Evolutionary conservation across 2,888 invertebrate genomes (phyloP).

Genomic region (Dasysyrphus albostriatus): DNA sequence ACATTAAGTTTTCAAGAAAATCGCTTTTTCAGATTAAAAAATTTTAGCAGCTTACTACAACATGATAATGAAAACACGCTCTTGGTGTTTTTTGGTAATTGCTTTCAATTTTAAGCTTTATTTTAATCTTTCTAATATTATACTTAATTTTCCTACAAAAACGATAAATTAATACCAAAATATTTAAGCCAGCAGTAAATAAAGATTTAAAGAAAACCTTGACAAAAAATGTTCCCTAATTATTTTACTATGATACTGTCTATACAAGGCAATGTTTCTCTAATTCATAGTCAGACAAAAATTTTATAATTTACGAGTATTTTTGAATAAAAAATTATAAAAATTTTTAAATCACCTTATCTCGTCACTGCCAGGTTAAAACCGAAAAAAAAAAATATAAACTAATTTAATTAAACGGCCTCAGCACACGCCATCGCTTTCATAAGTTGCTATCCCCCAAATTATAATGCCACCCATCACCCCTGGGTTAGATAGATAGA

Average conservation of each 20-base stretch:
- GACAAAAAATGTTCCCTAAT: neutral
- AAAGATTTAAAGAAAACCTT: neutral
- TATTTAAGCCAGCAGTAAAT: too few relatives aligned
- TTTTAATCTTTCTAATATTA: too few relatives aligned
- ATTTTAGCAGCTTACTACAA: too few relatives aligned
- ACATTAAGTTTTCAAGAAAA: too few relatives aligned
- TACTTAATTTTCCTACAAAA: too few relatives aligned
- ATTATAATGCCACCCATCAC: conserved; percentile 18
- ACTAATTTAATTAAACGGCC: conserved; percentile 71
- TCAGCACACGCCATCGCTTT: conserved; percentile 65
- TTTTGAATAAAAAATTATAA: conserved; percentile 41
- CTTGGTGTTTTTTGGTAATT: too few relatives aligned
- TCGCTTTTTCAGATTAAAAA: too few relatives aligned
- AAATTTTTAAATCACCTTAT: conserved; percentile 67
- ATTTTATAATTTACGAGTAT: conserved; percentile 10
- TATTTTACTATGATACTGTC: neutral
- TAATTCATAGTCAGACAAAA: neutral
- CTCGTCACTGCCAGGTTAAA: conserved; percentile 58
- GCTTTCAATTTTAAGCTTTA: too few relatives aligned
- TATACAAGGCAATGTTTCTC: neutral
- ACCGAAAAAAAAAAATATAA: conserved; percentile 32
- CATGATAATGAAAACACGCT: too few relatives aligned
- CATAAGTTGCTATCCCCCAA: conserved; percentile 40
- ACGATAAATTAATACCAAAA: too few relatives aligned
- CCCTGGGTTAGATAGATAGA: neutral